These are phyloP conservation scores for Zele albiditarsus DNA, from an alignment of 2,888 invertebrate genomes.

Conservation along the genomic window DNA sequence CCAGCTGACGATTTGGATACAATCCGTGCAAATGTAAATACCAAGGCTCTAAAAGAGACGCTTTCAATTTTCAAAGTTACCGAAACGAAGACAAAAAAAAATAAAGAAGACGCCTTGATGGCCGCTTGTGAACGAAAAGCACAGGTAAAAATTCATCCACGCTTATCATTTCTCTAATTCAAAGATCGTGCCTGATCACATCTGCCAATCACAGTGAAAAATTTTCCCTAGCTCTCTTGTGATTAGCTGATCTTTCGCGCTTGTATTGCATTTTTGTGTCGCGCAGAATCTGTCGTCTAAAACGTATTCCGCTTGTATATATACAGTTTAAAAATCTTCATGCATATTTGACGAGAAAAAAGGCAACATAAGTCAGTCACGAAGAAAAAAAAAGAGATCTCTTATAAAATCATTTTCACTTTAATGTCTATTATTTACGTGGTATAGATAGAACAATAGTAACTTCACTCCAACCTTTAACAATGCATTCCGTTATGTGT, in stretches of 20 bases:
- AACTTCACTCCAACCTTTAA: neutral
- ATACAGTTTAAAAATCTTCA: neutral
- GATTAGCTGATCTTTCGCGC: neutral
- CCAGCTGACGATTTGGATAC: conserved; percentile 72
- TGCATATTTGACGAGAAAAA: neutral
- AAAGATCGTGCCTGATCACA: neutral
- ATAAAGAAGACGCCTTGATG: conserved; percentile 71
- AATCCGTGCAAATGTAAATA: conserved; percentile 66
- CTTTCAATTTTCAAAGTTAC: conserved; percentile 73
- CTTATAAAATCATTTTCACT: neutral
- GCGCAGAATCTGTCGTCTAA: neutral
- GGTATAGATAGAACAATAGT: conserved; percentile 5
- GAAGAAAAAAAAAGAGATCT: neutral
- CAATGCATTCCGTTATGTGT: conserved; percentile 5
- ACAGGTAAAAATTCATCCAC: conserved; percentile 52
- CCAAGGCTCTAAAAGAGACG: conserved; percentile 73
- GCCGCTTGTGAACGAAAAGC: conserved; percentile 55
- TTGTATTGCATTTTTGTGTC: neutral
- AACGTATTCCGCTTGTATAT: neutral
- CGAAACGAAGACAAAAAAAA: conserved; percentile 71
- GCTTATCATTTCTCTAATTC: neutral
- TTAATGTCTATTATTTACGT: neutral
- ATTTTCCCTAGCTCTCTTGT: neutral
- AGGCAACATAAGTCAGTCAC: neutral
- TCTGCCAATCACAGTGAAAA: neutral